Base-by-base conservation (phyloP, 2,888 invertebrate genomes). In the Andrena praecox region DNA sequence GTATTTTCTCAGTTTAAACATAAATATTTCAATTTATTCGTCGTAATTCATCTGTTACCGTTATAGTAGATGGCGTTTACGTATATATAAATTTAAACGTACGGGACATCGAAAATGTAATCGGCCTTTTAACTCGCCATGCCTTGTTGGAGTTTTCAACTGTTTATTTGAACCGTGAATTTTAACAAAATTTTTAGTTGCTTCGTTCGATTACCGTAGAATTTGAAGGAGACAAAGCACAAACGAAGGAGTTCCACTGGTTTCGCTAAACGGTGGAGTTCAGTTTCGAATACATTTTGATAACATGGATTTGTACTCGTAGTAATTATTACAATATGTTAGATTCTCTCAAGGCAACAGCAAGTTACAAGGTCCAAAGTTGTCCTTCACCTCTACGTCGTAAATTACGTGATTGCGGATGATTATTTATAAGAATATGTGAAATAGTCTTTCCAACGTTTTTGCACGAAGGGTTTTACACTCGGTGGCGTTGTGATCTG, bases 231-330 rank as follows among this genome's bases (percentile, higher is more conserved):
- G 31, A 16, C 5, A 16, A 60, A 35, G 62, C 54, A 60, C 10
- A 52, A 75, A 33, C 31, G 50, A 31, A 33, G 33, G 59, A 66
- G 56, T n/a, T 52, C 24, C 31, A 33, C 33, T 67, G 20, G 42
- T 54, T 62, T 67, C n/a, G 8, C 33, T 75, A 35, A 67, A 69
- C 29, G 54, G 54, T 56, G 52, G 68, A n/a, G 59, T 73, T 66
- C 33, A 27, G 20, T 60, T 72, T 59, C 50, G 20, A 10, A 60
- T 66, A 66, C 64, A 66, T 48, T 71, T 71, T 56, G 66, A 75
- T 70, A 75, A 80, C 69, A 33, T 63, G 68, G 75, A 78, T 84
- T 84, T 85, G 74, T 82, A 85, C 82, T 77, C 77, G 71, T 74
- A 74, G 64, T 54, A 68, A 71, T 70, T 79, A 20, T 84, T 72